Conservation (phyloP, 2,113 vertebrate genomes). For the Gymnobelideus leadbeateri region DNA sequence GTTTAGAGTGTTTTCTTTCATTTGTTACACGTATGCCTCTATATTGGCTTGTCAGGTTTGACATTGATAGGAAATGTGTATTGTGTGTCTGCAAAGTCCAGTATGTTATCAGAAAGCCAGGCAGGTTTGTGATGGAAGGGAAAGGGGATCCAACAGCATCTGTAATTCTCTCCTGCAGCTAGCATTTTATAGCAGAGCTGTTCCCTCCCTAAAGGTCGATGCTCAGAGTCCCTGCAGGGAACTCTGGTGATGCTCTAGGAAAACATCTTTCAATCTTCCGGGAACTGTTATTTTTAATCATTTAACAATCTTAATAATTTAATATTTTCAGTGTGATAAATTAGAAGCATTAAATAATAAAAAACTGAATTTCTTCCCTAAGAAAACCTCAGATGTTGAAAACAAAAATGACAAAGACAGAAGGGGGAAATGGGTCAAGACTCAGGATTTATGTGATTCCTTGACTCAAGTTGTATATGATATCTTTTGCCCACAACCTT, state of each 20-base stretch:
- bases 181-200: neutral
- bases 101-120: neutral
- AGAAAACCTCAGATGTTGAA: neutral
- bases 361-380: neutral
- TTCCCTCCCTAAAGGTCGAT: neutral
- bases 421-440: neutral
- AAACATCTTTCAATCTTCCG: neutral
- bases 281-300: neutral
- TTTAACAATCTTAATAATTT: neutral
- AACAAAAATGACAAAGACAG: neutral
- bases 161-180: neutral
- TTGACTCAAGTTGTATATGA: neutral
- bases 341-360: slow-evolving; percentile 20
- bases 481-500: neutral
- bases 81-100: slow-evolving; percentile 36
- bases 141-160: neutral
- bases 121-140: neutral
- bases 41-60: neutral
- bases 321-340: neutral
- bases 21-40: neutral
- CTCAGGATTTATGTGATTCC: neutral
- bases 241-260: neutral
- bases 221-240: neutral
- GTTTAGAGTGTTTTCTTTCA: neutral
- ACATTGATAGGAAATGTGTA: slow-evolving; percentile 23